phyloP scores from a whole-genome alignment of 2,113 vertebrate species.

The Rhabdornis inornatus region DNA sequence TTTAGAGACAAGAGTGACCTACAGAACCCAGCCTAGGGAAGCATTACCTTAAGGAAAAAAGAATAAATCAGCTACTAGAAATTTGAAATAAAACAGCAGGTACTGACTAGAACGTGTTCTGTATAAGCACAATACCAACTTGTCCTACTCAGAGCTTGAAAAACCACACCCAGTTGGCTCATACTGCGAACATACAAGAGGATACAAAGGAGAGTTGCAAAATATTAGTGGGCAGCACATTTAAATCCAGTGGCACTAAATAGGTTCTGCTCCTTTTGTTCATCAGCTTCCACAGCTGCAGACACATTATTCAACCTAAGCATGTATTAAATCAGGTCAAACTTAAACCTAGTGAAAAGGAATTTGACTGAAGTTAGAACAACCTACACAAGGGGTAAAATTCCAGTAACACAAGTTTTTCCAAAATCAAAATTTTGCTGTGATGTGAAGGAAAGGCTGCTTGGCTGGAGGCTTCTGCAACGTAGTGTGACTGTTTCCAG shows the following conservation, averaged over 20 bases:
- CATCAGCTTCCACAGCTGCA: background rate
- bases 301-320: background rate
- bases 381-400: background rate
- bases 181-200: background rate
- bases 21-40: background rate
- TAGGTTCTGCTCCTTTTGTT: background rate
- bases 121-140: background rate
- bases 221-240: background rate
- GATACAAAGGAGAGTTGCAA: background rate
- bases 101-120: background rate
- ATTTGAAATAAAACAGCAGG: background rate
- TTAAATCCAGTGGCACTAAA: background rate
- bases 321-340: background rate
- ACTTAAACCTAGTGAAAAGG: background rate
- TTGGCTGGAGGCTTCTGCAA: background rate
- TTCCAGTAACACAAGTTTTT: background rate
- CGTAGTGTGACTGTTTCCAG: background rate
- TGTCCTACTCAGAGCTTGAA: background rate
- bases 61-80: background rate
- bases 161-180: background rate
- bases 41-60: background rate
- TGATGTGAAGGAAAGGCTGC: background rate
- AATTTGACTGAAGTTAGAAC: background rate
- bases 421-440: background rate
- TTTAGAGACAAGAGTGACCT: background rate